phyloP scores from a whole-genome alignment of 92 coral and sea anemone genomes.

The Phenganax marumi region DNA sequence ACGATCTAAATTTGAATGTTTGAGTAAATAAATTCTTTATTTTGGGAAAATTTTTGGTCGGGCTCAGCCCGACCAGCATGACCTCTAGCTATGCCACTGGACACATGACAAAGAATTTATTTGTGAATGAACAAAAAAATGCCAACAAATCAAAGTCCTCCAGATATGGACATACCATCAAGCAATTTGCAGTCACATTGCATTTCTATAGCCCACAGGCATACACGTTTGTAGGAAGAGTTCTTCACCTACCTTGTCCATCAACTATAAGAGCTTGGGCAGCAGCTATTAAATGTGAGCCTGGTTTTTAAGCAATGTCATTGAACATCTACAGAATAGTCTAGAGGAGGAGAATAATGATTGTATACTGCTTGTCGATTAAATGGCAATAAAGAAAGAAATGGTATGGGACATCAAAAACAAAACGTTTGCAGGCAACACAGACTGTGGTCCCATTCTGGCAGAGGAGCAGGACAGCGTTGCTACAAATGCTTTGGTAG shows the following conservation, averaged over 20 bases:
- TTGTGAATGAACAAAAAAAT: neutral
- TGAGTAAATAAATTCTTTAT: no score
- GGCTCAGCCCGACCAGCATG: no score
- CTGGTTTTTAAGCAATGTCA: neutral
- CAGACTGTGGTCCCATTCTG: slow-evolving; percentile 16
- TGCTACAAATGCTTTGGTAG: slow-evolving; percentile 9
- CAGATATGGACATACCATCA: neutral
- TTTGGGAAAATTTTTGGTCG: no score
- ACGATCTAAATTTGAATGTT: no score
- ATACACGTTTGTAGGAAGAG: neutral
- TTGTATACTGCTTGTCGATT: slow-evolving; percentile 6
- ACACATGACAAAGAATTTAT: neutral
- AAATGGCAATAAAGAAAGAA: slow-evolving; percentile 32
- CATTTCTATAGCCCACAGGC: slow-evolving; percentile 6
- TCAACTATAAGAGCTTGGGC: slow-evolving; percentile 23
- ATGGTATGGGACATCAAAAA: slow-evolving; percentile 16
- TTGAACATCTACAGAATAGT: neutral
- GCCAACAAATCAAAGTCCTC: neutral
- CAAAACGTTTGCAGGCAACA: slow-evolving; percentile 17
- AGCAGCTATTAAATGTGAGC: slow-evolving; percentile 16
- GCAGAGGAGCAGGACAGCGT: no score
- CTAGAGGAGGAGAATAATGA: slow-evolving; percentile 7
- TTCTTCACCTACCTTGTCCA: slow-evolving; percentile 27
- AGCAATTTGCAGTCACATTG: slow-evolving; percentile 12
- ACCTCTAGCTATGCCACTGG: no score